A percentile compares a stretch with the other conserved stretches of the same genome.
Evolutionary conservation across 2,113 vertebrate species (phyloP).

Genomic region (Dendropsophus ebraccatus): DNA sequence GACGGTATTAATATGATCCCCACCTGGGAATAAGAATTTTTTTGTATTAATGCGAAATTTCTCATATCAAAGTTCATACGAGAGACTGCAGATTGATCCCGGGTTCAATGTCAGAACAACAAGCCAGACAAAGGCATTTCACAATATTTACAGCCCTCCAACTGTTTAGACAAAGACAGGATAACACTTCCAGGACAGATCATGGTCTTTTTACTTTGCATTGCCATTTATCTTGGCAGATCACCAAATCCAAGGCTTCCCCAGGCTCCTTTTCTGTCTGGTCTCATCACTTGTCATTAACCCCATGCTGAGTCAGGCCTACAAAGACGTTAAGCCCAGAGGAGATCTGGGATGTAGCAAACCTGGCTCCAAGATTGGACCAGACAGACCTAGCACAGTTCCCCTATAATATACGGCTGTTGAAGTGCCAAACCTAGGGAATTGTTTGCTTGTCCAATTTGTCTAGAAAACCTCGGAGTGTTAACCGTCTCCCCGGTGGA

Average conservation of each 20-base stretch:
- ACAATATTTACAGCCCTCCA: slow-evolving; percentile 62
- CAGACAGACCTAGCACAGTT: slow-evolving; percentile 13
- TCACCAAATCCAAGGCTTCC: slow-evolving; percentile 49
- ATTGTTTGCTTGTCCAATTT: slow-evolving; percentile 47
- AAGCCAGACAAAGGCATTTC: neutral
- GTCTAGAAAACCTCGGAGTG: neutral
- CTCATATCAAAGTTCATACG: neutral
- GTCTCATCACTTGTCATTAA: slow-evolving; percentile 48
- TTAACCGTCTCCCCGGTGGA: slow-evolving; percentile 7
- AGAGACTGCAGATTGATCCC: slow-evolving; percentile 16
- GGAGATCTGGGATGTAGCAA: slow-evolving; percentile 34
- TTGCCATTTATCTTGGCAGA: slow-evolving; percentile 53
- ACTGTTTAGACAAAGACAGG: slow-evolving; percentile 70
- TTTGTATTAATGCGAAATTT: neutral
- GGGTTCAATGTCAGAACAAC: slow-evolving; percentile 27
- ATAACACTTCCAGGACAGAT: slow-evolving; percentile 60
- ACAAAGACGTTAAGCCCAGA: slow-evolving; percentile 3
- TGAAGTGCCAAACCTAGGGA: slow-evolving; percentile 22
- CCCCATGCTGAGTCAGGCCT: slow-evolving; percentile 42
- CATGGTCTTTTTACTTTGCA: slow-evolving; percentile 39
- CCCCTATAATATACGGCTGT: slow-evolving; percentile 13
- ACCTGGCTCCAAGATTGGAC: slow-evolving; percentile 15
- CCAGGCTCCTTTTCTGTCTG: slow-evolving; percentile 36
- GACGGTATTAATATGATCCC: slow-evolving; percentile 18
- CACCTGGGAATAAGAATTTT: neutral